Evolutionary conservation across 92 coral and sea anemone genomes (phyloP), one percentile per base, ranked within the genome.

Genomic region (Zoanthus solanderi): DNA sequence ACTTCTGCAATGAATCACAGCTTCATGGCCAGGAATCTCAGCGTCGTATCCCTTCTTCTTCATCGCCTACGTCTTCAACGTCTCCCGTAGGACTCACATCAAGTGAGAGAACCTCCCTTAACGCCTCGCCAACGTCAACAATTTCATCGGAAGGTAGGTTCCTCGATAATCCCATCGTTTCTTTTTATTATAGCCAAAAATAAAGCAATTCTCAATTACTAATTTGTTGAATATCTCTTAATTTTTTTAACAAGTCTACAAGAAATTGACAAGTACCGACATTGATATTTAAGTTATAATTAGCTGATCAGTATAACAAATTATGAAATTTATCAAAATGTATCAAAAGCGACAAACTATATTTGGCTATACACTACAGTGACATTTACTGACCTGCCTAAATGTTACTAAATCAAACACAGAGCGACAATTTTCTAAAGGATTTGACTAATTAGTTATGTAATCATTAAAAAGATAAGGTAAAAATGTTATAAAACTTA

Each of bases 101-200:
- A 32, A 66, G 85, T 69, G 85, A 81, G 13, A 81, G 60, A 44
- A 42, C 85, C 29, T 81, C 85, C 29, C 63, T 23, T 13, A 81
- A 63, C 60, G 46, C 85, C 15, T 81, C 85, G 0, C 85, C 85
- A 4, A 46, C 74, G 29, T 81, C 85, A 14, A 81, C 85, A 44
- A 52, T 65, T 18, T 81, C 85, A 12, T 81, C 85, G 13, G 85
- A 81, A 81, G 85, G 85, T 81, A 81, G 15, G 75, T 5, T 37
- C 28, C 15, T 58, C 1, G 13, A 68, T 34, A 11, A 54, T 34
- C 16, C 54, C 15, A 9, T 31, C 23, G 9, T 11, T 44, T 15
- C 0, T 73, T 31, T 45, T 42, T 44, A 10, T 11, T 69, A 14
- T 63, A 16, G 69, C n/a, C 17, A n/a, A 45, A 75, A 7, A 13